Evolutionary conservation across 2,888 invertebrate genomes (phyloP).

Genomic region (Ditula angustiorana): DNA sequence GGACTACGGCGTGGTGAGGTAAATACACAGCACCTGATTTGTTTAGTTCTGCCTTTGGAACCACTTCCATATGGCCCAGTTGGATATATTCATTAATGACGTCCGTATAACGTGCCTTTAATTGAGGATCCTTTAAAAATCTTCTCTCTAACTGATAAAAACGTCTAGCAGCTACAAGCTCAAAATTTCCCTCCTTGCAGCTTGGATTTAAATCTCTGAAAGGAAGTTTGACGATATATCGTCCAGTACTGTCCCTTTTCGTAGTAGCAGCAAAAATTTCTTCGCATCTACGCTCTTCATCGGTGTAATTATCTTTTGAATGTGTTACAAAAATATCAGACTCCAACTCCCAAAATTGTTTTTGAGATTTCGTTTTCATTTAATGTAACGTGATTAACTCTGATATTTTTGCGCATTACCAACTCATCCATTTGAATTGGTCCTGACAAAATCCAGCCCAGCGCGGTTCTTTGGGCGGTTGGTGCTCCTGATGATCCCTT

Average conservation of each 20-base stretch:
- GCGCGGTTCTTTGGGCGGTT: slow-evolving; percentile 40
- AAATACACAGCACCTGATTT: too few relatives aligned
- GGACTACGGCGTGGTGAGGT: too few relatives aligned
- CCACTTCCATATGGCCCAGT: slow-evolving; percentile 4
- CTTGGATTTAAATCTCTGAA: neutral
- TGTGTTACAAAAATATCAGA: neutral
- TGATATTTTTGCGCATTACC: neutral
- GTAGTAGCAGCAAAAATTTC: neutral
- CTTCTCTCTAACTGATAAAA: neutral
- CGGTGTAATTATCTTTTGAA: neutral
- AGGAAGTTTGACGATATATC: slow-evolving; percentile 2
- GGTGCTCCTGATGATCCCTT: slow-evolving; percentile 33
- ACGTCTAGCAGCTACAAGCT: neutral
- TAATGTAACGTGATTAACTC: neutral
- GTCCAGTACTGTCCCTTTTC: neutral
- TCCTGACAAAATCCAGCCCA: slow-evolving; percentile 46
- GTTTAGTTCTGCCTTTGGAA: neutral
- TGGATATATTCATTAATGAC: neutral
- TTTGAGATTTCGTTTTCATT: neutral
- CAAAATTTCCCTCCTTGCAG: neutral
- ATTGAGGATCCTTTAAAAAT: neutral
- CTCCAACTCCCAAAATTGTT: neutral
- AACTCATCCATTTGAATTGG: neutral
- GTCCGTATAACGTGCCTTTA: neutral
- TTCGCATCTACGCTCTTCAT: neutral